Evolutionary conservation across 2,888 invertebrate species (phyloP).

Genomic region (Taenaris catops): DNA sequence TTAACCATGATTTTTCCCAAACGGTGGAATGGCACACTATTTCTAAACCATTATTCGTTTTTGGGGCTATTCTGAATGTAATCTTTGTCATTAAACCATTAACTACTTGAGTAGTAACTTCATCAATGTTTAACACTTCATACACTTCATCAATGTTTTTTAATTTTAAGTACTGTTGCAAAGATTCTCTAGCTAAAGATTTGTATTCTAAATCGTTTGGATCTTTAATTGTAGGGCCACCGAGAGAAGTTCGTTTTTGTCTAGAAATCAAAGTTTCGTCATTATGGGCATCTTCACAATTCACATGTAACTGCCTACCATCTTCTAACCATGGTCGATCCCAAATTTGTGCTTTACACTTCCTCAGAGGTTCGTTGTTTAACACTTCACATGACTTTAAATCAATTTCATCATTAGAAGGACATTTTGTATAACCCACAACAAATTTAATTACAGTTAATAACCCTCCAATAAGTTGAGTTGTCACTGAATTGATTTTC

Average conservation of each 20-base stretch:
- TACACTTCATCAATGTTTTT: constrained; percentile 23
- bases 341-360: constrained; percentile 65
- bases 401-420: constrained; percentile 41
- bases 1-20: constrained; percentile 80
- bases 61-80: constrained; percentile 45
- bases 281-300: constrained; percentile 33
- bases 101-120: constrained; percentile 58
- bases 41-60: constrained; percentile 30
- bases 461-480: constrained; percentile 75
- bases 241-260: constrained; percentile 28
- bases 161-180: constrained; percentile 30
- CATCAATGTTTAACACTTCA: constrained; percentile 53
- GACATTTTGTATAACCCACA: constrained; percentile 77
- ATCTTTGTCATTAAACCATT: constrained; percentile 50
- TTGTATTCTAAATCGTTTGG: constrained; percentile 28
- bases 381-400: constrained; percentile 41
- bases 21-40: constrained; percentile 59
- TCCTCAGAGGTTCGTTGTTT: constrained; percentile 38
- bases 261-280: constrained; percentile 18
- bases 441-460: constrained; percentile 79
- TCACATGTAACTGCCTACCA: constrained; percentile 52
- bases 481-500: constrained; percentile 58
- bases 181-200: constrained; percentile 32
- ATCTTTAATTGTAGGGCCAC: constrained; percentile 23
- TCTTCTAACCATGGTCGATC: constrained; percentile 79